Evolutionary conservation across 2,888 invertebrate genomes (phyloP).

Genomic region (Myathropa florea): DNA sequence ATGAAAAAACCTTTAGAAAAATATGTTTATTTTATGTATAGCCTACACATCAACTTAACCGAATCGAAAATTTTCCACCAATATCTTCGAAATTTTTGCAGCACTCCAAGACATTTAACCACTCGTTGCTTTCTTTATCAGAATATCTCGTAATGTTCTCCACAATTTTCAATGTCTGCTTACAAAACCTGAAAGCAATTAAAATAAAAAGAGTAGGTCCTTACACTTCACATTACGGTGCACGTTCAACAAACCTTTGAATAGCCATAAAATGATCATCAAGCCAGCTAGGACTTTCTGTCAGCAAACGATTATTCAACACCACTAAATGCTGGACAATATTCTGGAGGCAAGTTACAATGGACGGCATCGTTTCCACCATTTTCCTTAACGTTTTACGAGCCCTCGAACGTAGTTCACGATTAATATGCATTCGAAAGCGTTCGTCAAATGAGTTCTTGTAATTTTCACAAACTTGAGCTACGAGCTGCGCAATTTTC

Average conservation of each 20-base stretch:
- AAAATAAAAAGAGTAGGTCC: no score
- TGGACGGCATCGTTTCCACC: slow-evolving; percentile 67
- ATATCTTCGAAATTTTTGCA: slow-evolving; percentile 68
- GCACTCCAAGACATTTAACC: slow-evolving; percentile 74
- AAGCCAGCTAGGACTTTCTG: background rate
- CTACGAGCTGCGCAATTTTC: slow-evolving; percentile 72
- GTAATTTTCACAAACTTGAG: slow-evolving; percentile 73
- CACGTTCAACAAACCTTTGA: slow-evolving; percentile 27
- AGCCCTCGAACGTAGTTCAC: slow-evolving; percentile 74
- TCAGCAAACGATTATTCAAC: slow-evolving; percentile 2
- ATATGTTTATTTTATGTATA: no score
- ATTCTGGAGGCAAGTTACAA: slow-evolving; percentile 59
- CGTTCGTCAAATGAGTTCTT: slow-evolving; percentile 71
- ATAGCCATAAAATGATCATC: background rate
- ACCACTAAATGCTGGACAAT: slow-evolving; percentile 29
- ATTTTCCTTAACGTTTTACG: slow-evolving; percentile 74
- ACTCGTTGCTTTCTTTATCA: slow-evolving; percentile 74
- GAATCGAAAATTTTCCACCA: background rate
- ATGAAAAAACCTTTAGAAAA: no score
- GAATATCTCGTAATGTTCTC: slow-evolving; percentile 74
- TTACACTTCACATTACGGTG: no score
- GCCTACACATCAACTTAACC: background rate
- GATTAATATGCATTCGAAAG: slow-evolving; percentile 69
- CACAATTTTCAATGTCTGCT: slow-evolving; percentile 72
- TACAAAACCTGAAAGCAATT: slow-evolving; percentile 73